Conservation (phyloP, 2,113 vertebrate species). For the Pomatostomus ruficeps region DNA sequence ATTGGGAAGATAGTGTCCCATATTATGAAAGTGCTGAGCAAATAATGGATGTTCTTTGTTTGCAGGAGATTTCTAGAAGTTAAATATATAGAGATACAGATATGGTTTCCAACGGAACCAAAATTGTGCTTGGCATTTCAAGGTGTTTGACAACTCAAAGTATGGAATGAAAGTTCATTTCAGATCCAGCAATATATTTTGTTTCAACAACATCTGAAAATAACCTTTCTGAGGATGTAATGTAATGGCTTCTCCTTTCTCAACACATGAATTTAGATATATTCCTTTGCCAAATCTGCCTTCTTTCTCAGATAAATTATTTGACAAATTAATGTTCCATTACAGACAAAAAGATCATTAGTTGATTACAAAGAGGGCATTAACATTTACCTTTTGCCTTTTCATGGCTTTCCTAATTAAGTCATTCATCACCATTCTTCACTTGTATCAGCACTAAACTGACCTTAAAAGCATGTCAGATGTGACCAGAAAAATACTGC, state of each 20-base stretch:
- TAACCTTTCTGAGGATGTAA: neutral
- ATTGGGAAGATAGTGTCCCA: neutral
- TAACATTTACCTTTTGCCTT: neutral
- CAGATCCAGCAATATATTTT: neutral
- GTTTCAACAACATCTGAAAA: neutral
- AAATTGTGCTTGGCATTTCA: neutral
- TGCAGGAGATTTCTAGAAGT: slow-evolving; percentile 16
- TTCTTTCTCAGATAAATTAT: neutral
- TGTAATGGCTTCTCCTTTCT: neutral
- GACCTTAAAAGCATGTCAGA: neutral
- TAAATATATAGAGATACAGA: slow-evolving; percentile 7
- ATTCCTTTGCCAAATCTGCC: neutral
- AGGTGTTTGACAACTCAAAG: neutral
- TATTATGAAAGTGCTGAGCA: slow-evolving; percentile 18
- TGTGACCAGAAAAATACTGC: neutral
- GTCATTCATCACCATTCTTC: neutral
- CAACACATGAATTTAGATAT: neutral
- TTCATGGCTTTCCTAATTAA: neutral
- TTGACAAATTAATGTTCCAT: neutral
- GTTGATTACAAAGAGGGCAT: neutral
- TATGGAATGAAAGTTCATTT: neutral
- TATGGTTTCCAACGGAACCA: neutral
- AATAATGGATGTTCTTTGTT: slow-evolving; percentile 26
- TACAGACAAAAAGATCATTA: neutral
- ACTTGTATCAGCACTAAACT: neutral